These are phyloP conservation scores for Barnardius zonarius DNA, from an alignment of 2,113 vertebrate genomes.

Conservation along the genomic window DNA sequence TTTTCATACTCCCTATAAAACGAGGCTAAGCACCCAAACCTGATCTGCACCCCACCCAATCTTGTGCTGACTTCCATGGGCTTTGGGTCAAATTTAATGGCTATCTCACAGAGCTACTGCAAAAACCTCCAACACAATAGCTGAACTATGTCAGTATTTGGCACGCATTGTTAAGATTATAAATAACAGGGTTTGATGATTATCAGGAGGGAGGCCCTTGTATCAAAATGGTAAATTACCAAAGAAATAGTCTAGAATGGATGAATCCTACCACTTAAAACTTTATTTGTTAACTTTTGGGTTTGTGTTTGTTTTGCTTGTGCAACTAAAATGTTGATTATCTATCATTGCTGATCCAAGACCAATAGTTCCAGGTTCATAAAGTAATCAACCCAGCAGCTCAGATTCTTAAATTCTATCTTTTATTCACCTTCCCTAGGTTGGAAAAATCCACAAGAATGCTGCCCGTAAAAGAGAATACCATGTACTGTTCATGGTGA, in stretches of 20 bases:
- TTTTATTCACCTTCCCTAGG: conserved; percentile 56
- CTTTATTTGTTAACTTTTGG: not conserved
- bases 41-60: not conserved
- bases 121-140: accelerated
- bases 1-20: not conserved
- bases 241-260: not conserved
- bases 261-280: not conserved
- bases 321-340: not conserved
- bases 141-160: not conserved
- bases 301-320: not conserved
- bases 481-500: conserved; percentile 82
- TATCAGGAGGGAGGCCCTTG: not conserved
- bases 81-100: not conserved
- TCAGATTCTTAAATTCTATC: not conserved
- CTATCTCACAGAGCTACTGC: not conserved
- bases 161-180: not conserved
- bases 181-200: not conserved
- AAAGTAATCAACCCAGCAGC: not conserved
- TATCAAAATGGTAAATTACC: not conserved
- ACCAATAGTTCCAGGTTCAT: not conserved
- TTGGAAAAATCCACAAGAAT: conserved; percentile 79
- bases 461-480: conserved; percentile 80
- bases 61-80: not conserved
- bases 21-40: not conserved
- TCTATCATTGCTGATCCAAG: not conserved